Evolutionary conservation across 2,797 vertebrate species (phyloP).

Genomic region (Sebastes itinus): DNA sequence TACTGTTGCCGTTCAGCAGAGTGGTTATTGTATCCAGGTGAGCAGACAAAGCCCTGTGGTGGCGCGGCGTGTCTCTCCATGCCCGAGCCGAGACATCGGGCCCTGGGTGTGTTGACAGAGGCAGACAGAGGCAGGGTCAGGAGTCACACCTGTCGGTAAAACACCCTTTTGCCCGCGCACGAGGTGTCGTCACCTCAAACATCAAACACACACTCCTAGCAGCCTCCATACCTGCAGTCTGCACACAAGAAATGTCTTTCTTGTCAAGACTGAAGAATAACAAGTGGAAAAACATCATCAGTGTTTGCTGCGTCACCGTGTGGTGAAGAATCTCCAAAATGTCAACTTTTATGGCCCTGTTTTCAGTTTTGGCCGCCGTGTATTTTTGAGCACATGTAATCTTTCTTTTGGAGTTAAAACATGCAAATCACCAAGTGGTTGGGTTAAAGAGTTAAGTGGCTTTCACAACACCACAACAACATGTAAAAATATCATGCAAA

Average conservation of each 20-base stretch:
- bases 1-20: constrained; percentile 12
- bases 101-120: constrained; percentile 71
- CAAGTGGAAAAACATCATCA: neutral
- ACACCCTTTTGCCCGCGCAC: constrained; percentile 10
- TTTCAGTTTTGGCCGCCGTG: neutral
- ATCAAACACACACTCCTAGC: neutral
- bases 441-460: neutral
- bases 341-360: neutral
- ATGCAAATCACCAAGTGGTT: neutral
- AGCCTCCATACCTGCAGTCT: constrained; percentile 19
- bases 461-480: neutral
- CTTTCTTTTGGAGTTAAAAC: neutral
- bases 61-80: constrained; percentile 59
- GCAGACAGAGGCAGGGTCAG: constrained; percentile 62
- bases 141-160: constrained; percentile 78
- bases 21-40: constrained; percentile 72
- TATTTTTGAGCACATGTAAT: neutral
- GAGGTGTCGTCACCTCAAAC: constrained; percentile 27
- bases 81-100: constrained; percentile 57
- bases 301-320: neutral
- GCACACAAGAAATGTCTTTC: neutral
- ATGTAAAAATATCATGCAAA: constrained; percentile 4
- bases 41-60: constrained; percentile 69
- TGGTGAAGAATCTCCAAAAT: neutral
- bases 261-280: neutral